Base-by-base conservation (phyloP, 1,140 invertebrate genomes). In the Drosophila repletoides region DNA sequence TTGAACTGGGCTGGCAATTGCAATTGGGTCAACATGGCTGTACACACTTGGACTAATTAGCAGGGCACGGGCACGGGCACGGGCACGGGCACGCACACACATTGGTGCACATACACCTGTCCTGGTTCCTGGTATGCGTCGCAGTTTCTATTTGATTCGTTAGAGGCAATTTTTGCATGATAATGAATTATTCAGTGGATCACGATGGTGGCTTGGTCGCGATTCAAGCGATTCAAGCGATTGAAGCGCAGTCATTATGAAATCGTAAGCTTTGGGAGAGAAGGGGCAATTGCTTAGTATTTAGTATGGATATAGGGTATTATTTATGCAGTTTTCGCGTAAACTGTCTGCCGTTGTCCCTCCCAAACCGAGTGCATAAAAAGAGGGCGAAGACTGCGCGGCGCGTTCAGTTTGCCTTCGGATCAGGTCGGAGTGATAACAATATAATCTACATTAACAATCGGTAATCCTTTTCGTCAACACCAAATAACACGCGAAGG, bases 341-440 rank as follows among this genome's bases (percentile, higher is more conserved):
- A 52, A 58, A 64, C 45, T 45, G 34, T 12, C 31, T 21, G 22
- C 36, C 15, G 5, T 28, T 29, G 5, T 19, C 38, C 40, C 49
- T 14, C 56, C 28, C 29, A n/a, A 1, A 40, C 29, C 40, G 38
- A 69, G 33, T 66, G 38, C 61, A 80, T 86, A 86, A 67, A 86
- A 86, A 61, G 63, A 76, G 55, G 68, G 28, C 17, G 28, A 12
- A 26, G 14, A 45, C 21, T 63, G 40, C 72, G 70, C 59, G 55
- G 29, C 72, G 69, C 74, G 76, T 86, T 86, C 80, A 86, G 80
- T 86, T 63, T 73, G 66, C 58, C 45, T 70, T 69, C 60, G 80
- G 66, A 64, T 64, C 49, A 69, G 60, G 63, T 87, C 80, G 67
- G 55, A 73, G 43, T 61, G 31, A 74, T 80, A 67, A 26, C 41